These are phyloP conservation scores for Ptychoptera contaminata DNA, from an alignment of 2,888 invertebrate genomes.

Conservation along the genomic window DNA sequence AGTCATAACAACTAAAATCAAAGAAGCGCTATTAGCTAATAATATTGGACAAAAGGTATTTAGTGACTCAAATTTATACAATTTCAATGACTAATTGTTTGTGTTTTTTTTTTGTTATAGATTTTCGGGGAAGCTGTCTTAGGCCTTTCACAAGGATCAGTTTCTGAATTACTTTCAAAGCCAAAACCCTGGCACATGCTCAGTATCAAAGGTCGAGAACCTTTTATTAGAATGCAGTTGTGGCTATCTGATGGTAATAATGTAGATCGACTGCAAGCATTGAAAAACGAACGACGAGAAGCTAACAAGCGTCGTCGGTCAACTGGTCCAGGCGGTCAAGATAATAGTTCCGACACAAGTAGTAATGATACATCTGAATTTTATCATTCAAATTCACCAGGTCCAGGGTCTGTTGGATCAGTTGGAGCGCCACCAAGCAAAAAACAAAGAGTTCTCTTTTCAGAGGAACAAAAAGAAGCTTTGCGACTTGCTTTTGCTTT, in stretches of 20 bases:
- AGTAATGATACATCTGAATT: constrained; percentile 81
- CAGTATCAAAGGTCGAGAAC: constrained; percentile 93
- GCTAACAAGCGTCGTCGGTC: constrained; percentile 80
- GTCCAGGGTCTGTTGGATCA: constrained; percentile 39
- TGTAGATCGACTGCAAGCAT: constrained; percentile 77
- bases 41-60: constrained; percentile 89
- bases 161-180: constrained; percentile 91
- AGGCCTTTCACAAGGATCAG: constrained; percentile 91
- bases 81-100: constrained; percentile 5
- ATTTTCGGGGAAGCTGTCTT: constrained; percentile 96
- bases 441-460: constrained; percentile 90
- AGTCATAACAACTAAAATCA: constrained; percentile 90
- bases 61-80: neutral
- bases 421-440: constrained; percentile 68
- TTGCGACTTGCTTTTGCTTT: constrained; percentile 83
- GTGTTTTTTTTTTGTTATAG: constrained; percentile 34
- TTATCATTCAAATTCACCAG: constrained; percentile 70
- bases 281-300: constrained; percentile 81
- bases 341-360: constrained; percentile 76
- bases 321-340: constrained; percentile 64
- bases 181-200: constrained; percentile 99
- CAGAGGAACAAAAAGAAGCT: constrained; percentile 96
- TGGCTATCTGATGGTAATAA: constrained; percentile 95
- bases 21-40: constrained; percentile 89
- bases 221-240: constrained; percentile 89